Evolutionary conservation across 2,797 vertebrate genomes (phyloP), one percentile per base, ranked within the genome.

Genomic region (Micromesistius poutassou): DNA sequence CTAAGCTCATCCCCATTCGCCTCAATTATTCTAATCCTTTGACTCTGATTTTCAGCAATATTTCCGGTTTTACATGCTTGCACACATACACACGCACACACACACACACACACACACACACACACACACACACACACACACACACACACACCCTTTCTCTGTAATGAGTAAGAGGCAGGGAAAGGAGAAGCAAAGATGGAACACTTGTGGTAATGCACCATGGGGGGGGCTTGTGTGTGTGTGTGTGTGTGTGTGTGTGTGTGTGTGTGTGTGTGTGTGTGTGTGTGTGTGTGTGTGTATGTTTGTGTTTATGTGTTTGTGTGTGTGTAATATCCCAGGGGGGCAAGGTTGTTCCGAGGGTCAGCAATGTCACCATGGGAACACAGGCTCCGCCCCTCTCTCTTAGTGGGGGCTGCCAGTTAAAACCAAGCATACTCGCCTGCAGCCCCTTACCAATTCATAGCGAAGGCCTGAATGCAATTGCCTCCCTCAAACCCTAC

Each of bases 291-390:
- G 62, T 81, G 46, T 82, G 78, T 79, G 62, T 76, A 35, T 76
- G 76, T 42, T 46, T 68, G 72, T 66, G 74, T 3, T 14, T 3
- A 68, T 66, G 72, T 25, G 55, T 83, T 77, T 84, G 85, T 87
- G 87, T 36, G 22, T 66, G 74, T 62, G 74, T 22, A 84, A 89
- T 89, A 83, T 91, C 91, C 84, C 89, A 82, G 74, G 84, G 85
- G 90, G 85, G 73, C 79, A 87, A 89, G 87, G 87, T 89, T 91
- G 81, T 78, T 87, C 76, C 36, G 76, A 88, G 89, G 89, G 90
- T 92, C 91, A 92, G 25, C 14, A 81, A 83, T 74, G 82, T 91
- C 80, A 9, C 83, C 87, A 91, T 91, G 85, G 90, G 89, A 91
- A 91, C 89, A 75, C 38, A 88, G 88, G 85, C 83, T 80, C 87